These are phyloP conservation scores for Molorchus minor DNA, from an alignment of 2,888 invertebrate species.

Conservation along the genomic window DNA sequence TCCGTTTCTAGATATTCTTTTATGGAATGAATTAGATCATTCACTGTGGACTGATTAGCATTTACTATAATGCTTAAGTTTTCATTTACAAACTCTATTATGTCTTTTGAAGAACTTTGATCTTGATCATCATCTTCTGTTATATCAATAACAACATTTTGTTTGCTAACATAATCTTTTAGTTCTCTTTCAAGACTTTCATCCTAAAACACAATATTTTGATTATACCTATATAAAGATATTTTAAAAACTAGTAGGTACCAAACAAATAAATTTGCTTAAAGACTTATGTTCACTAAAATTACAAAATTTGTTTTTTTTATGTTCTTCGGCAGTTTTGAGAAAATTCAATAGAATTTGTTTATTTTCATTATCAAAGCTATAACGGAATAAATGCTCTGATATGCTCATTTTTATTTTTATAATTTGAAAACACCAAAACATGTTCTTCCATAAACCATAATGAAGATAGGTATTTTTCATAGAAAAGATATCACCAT, in stretches of 20 bases:
- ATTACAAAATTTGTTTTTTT: slow-evolving; percentile 36
- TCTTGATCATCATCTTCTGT: slow-evolving; percentile 31
- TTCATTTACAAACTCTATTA: neutral
- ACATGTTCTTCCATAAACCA: too few relatives aligned
- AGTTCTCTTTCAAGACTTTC: slow-evolving; percentile 22
- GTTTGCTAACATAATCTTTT: slow-evolving; percentile 18
- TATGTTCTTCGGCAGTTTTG: slow-evolving; percentile 34
- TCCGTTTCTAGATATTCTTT: slow-evolving; percentile 38
- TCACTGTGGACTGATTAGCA: slow-evolving; percentile 24
- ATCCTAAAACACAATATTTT: slow-evolving; percentile 19
- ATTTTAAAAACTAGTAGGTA: slow-evolving; percentile 19
- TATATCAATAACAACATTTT: slow-evolving; percentile 30
- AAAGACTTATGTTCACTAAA: slow-evolving; percentile 29
- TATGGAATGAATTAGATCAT: slow-evolving; percentile 37
- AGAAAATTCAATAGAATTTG: slow-evolving; percentile 33
- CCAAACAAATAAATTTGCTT: slow-evolving; percentile 36
- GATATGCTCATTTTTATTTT: too few relatives aligned
- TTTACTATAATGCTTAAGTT: slow-evolving; percentile 11
- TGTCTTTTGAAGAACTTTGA: neutral
- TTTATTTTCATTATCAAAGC: slow-evolving; percentile 38
- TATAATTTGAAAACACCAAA: slow-evolving; percentile 2
- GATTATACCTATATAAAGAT: slow-evolving; percentile 12
- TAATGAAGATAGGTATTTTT: too few relatives aligned
- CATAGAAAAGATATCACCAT: too few relatives aligned
- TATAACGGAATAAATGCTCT: slow-evolving; percentile 30